Conservation (phyloP, 2,888 invertebrate genomes). For the Galeopsomyia nigrocyanea region DNA sequence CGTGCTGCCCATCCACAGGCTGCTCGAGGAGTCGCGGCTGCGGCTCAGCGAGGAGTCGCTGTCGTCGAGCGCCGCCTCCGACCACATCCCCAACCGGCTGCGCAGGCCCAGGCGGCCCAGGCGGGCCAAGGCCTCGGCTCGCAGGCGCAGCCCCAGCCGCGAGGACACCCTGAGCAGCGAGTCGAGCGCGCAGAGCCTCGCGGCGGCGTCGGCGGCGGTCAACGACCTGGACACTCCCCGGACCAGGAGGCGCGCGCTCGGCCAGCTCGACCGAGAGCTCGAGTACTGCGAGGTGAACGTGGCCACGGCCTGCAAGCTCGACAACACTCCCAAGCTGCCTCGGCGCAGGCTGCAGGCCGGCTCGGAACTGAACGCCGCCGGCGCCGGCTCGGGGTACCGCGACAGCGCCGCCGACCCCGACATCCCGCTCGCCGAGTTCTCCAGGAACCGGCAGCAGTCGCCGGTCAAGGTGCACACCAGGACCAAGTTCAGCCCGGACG, state of each 20-base stretch:
- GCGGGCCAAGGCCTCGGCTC: too few relatives aligned
- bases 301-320: constrained; percentile 35
- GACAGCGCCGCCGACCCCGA: constrained; percentile 52
- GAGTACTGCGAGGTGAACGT: constrained; percentile 41
- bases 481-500: constrained; percentile 47
- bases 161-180: constrained; percentile 20
- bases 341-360: too few relatives aligned
- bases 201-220: constrained; percentile 11
- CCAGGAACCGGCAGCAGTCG: constrained; percentile 54
- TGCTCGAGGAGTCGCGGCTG: constrained; percentile 61
- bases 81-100: constrained; percentile 46
- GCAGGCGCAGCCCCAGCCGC: not conserved
- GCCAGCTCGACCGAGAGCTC: constrained; percentile 30
- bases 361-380: constrained; percentile 38
- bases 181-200: constrained; percentile 29
- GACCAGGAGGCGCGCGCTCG: constrained; percentile 31
- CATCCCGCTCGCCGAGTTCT: constrained; percentile 62
- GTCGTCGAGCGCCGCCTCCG: constrained; percentile 10
- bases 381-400: constrained; percentile 35
- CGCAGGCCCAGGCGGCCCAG: not conserved
- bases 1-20: constrained; percentile 60
- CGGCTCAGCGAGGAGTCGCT: constrained; percentile 51
- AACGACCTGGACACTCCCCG: constrained; percentile 41
- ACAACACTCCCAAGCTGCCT: constrained; percentile 49
- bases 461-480: constrained; percentile 55